phyloP scores from a whole-genome alignment of 64 coral and sea anemone genomes.

The Stylophora pistillata region DNA sequence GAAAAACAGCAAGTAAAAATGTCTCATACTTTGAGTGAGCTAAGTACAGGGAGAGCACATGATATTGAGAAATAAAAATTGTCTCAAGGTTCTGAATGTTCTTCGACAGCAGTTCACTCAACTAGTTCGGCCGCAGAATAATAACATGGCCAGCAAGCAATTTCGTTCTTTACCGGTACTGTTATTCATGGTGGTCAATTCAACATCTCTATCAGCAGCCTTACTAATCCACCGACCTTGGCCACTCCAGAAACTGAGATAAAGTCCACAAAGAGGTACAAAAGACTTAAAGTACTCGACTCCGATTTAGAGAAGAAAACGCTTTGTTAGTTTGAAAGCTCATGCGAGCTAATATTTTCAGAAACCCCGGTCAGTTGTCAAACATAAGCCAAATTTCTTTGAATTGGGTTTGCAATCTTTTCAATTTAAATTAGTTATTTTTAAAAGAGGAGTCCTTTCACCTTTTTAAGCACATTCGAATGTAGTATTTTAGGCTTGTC shows the following conservation, averaged over 20 bases:
- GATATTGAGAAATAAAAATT: background rate
- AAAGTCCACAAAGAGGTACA: constrained; percentile 11
- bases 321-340: too few species aligned
- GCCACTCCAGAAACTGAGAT: too few species aligned
- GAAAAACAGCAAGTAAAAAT: constrained; percentile 25
- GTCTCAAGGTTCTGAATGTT: constrained; percentile 6
- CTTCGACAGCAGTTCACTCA: background rate
- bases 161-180: background rate
- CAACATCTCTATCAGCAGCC: background rate
- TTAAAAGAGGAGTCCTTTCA: too few species aligned
- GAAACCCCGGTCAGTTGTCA: too few species aligned
- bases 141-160: too few species aligned
- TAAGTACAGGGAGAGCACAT: background rate
- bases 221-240: too few species aligned
- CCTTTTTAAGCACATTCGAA: too few species aligned
- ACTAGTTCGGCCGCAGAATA: background rate
- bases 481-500: too few species aligned
- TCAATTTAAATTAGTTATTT: too few species aligned
- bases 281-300: constrained; percentile 10
- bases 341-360: too few species aligned
- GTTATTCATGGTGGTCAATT: background rate
- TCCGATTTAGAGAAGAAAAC: constrained; percentile 21
- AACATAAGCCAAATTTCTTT: too few species aligned
- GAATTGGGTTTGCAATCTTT: too few species aligned
- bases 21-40: constrained; percentile 1